phyloP scores from a whole-genome alignment of 2,888 invertebrate genomes.

The Polyommatus icarus region DNA sequence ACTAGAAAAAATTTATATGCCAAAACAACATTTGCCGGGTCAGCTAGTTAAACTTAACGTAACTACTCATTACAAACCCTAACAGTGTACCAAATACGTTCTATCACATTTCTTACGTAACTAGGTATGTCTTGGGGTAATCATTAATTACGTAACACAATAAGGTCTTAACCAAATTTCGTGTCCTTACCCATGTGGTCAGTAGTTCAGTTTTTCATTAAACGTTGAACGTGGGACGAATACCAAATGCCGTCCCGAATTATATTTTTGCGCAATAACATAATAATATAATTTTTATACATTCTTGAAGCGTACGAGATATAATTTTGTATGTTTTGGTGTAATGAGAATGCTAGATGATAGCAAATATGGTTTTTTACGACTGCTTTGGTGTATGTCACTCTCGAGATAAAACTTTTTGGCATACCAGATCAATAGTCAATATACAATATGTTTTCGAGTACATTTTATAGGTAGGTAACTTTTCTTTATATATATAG shows the following conservation, averaged over 20 bases:
- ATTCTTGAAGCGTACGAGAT: not conserved
- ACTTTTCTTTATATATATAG: too few relatives aligned
- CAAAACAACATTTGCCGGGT: too few relatives aligned
- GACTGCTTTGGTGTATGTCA: not conserved
- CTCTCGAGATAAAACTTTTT: too few relatives aligned
- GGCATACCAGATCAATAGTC: too few relatives aligned
- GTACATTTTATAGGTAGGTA: too few relatives aligned
- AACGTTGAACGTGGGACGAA: not conserved
- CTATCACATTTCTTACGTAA: not conserved
- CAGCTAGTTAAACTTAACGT: too few relatives aligned
- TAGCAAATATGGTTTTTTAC: not conserved
- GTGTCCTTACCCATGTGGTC: constrained; percentile 6
- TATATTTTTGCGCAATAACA: constrained; percentile 2
- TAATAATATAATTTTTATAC: not conserved
- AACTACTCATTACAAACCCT: too few relatives aligned
- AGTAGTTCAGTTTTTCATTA: constrained; percentile 10
- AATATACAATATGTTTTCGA: too few relatives aligned
- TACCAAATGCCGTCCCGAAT: not conserved
- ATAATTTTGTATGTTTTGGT: not conserved
- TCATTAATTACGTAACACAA: constrained; percentile 11
- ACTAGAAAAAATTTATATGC: too few relatives aligned
- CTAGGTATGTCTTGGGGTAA: not conserved
- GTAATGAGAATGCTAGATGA: not conserved
- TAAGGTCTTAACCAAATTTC: not conserved
- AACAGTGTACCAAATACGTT: not conserved